phyloP scores from a whole-genome alignment of 2,888 invertebrate genomes.

The Melanotus villosus region DNA sequence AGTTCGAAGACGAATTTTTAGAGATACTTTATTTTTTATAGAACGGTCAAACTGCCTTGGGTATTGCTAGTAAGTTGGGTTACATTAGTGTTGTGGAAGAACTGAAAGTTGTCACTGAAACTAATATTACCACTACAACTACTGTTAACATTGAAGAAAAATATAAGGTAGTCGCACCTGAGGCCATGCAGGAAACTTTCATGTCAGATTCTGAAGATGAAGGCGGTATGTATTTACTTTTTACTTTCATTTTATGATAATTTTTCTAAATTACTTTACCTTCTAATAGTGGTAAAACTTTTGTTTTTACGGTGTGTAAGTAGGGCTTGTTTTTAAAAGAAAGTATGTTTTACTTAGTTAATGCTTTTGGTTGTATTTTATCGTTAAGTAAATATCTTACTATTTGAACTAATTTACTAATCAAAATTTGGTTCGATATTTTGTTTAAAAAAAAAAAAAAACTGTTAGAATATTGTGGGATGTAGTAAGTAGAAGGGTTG shows the following conservation, averaged over 20 bases:
- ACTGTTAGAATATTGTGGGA: no score
- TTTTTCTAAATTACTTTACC: background rate
- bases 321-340: no score
- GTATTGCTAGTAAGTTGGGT: conserved; percentile 95
- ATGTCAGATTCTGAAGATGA: conserved; percentile 99
- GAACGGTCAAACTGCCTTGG: conserved; percentile 97
- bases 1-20: no score
- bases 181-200: conserved; percentile 98
- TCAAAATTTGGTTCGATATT: background rate
- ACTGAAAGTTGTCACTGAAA: conserved; percentile 89
- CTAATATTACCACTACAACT: conserved; percentile 74
- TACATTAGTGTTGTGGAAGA: conserved; percentile 99
- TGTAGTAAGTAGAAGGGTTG: conserved; percentile 30
- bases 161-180: conserved; percentile 97
- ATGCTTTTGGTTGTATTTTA: no score
- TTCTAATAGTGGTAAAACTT: no score
- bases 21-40: no score
- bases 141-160: conserved; percentile 86
- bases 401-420: background rate
- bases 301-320: no score
- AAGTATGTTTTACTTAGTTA: no score
- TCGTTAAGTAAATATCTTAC: no score
- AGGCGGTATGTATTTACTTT: conserved; percentile 79
- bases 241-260: no score
- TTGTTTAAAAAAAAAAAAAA: background rate